These are phyloP conservation scores for Nasua narica DNA, from an alignment of 2,797 vertebrate species.

Conservation along the genomic window DNA sequence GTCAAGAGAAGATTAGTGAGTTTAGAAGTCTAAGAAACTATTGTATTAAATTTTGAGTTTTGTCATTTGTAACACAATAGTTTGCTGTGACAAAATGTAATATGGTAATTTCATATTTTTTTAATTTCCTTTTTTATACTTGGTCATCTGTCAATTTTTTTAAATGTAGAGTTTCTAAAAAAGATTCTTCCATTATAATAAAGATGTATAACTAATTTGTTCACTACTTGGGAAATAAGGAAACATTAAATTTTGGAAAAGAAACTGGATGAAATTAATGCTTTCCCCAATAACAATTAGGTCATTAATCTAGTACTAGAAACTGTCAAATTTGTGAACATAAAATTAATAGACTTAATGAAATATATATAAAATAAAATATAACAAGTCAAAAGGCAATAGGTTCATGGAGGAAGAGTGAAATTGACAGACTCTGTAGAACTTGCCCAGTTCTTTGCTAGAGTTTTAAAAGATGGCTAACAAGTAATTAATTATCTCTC, in stretches of 20 bases:
- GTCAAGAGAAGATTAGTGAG: background rate
- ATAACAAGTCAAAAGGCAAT: background rate
- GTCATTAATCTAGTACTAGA: background rate
- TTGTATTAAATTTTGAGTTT: background rate
- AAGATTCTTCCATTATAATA: background rate
- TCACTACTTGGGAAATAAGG: background rate
- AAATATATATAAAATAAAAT: background rate
- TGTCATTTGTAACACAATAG: background rate
- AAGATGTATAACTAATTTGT: background rate
- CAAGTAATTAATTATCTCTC: background rate
- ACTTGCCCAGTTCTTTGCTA: background rate
- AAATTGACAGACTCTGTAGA: background rate
- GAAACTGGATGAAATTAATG: background rate
- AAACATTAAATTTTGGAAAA: background rate
- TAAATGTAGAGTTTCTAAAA: background rate
- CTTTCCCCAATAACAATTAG: background rate
- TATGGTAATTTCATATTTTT: background rate
- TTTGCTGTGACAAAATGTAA: background rate
- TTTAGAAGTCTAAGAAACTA: background rate
- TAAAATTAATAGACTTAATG: background rate
- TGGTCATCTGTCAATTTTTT: background rate
- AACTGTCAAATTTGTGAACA: background rate
- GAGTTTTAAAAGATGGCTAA: background rate
- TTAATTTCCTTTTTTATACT: background rate
- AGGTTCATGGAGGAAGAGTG: background rate